Evolutionary conservation across 2,797 vertebrate genomes (phyloP), one percentile per base, ranked within the genome.

Genomic region (Periparus ater): DNA sequence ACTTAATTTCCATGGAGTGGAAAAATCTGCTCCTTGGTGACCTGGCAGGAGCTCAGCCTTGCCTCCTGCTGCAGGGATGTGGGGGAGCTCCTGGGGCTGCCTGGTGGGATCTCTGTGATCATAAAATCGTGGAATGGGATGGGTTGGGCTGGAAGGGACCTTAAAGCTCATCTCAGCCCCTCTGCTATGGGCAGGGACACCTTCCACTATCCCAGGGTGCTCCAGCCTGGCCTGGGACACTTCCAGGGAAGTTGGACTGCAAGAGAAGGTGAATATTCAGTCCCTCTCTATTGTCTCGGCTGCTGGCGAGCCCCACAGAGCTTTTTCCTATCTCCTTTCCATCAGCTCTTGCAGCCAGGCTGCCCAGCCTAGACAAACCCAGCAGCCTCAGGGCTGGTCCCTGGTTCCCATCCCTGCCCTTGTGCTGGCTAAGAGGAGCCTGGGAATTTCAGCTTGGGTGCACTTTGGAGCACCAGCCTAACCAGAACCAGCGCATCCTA

Each of bases 11-110:
- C 30, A 9, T 3, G 7, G 66, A 53, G 70, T 50, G 44, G 79
- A 78, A 88, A 75, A 92, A 85, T 67, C 19, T 66, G 53, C 78
- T 81, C 38, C 38, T 75, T 71, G 71, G 40, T 58, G 74, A 53
- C 55, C 40, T 82, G 54, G 53, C n/a, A 72, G 89, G 81, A 85
- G 54, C 40, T 66, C 38, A 17, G 1, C 2, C 27, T 80, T 61
- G 7, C 34, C 38, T 85, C 51, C 44, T 89, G 76, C 61, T 30
- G 9, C 44, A 32, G 78, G 42, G 53, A 30, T 34, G 5, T 2
- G 5, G 17, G 47, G 13, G 50, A 74, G 62, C 58, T 60, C n/a
- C 27, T 81, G 50, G 29, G 30, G 21, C 47, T 85, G n/a, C 73
- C 38, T 32, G 11, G 6, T 73, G 60, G 42, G 12, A 51, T 45